Evolutionary conservation across 2,797 vertebrate genomes (phyloP).

Genomic region (Bovichtus diacanthus): DNA sequence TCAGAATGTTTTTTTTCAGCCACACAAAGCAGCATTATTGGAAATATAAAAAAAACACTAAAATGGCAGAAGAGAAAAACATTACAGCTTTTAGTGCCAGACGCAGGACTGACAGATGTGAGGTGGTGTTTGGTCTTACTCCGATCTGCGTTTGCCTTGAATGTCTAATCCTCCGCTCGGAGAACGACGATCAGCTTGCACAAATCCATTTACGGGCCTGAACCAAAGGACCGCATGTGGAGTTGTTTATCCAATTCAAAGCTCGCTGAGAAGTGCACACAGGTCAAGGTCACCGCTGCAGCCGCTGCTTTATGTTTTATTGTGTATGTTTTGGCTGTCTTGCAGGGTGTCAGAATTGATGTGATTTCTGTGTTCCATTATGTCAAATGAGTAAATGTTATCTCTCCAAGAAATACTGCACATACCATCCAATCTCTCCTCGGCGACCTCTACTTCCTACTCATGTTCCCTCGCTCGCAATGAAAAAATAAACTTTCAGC

Average conservation of each 20-base stretch:
- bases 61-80: neutral
- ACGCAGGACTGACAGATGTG: neutral
- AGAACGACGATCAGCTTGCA: conserved; percentile 23
- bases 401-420: conserved; percentile 17
- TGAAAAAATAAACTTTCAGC: conserved; percentile 27
- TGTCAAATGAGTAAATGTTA: conserved; percentile 23
- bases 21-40: no score
- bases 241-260: conserved; percentile 9
- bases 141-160: neutral
- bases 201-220: conserved; percentile 30
- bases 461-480: conserved; percentile 9
- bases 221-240: neutral
- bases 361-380: neutral
- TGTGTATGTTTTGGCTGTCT: conserved; percentile 32
- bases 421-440: conserved; percentile 1
- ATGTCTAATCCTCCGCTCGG: conserved; percentile 5
- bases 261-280: neutral
- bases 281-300: neutral
- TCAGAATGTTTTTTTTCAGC: no score
- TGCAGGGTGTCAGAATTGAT: neutral
- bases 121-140: neutral
- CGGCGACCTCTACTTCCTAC: neutral
- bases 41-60: neutral
- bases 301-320: neutral
- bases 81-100: neutral